A percentile compares a stretch with the other conserved stretches of the same genome.
Evolutionary conservation across 1,140 invertebrate genomes (phyloP).

Genomic region (Calosoma granatense): DNA sequence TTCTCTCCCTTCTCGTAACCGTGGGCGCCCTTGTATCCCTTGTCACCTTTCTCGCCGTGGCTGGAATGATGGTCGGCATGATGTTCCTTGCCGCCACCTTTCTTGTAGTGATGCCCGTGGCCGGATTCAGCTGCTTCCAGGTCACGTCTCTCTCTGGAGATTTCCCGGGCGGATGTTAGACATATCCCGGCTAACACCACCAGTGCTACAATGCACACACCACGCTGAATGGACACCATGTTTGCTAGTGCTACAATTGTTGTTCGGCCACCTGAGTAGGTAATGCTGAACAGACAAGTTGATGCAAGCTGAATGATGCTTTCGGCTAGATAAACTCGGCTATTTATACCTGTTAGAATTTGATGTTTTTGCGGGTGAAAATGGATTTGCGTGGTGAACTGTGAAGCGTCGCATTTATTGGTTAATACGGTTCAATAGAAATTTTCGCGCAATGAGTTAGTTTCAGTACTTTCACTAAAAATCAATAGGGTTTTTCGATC

Average conservation of each 20-base stretch:
- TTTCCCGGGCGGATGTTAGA: slow-evolving; percentile 25
- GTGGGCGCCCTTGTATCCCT: slow-evolving; percentile 46
- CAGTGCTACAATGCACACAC: slow-evolving; percentile 24
- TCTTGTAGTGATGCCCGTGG: slow-evolving; percentile 31
- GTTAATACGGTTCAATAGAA: not conserved
- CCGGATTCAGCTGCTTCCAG: slow-evolving; percentile 17
- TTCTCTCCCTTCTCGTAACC: slow-evolving; percentile 54
- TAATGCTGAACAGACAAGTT: slow-evolving; percentile 16
- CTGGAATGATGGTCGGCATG: slow-evolving; percentile 45
- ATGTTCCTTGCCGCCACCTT: slow-evolving; percentile 46
- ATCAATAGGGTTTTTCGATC: not conserved
- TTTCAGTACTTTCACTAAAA: not conserved
- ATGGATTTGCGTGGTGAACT: slow-evolving; percentile 20
- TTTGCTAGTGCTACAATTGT: slow-evolving; percentile 15
- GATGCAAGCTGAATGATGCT: slow-evolving; percentile 22
- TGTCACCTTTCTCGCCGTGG: slow-evolving; percentile 47
- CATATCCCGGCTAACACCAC: slow-evolving; percentile 23
- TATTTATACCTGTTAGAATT: slow-evolving; percentile 28
- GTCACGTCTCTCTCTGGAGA: slow-evolving; percentile 25
- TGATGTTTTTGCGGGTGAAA: slow-evolving; percentile 25
- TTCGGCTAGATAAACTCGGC: not conserved
- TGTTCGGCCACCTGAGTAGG: too few relatives aligned
- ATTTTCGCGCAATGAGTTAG: not conserved
- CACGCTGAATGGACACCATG: slow-evolving; percentile 25
- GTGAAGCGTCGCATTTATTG: slow-evolving; percentile 22